Evolutionary conservation across 2,113 vertebrate genomes (phyloP), one percentile per base, ranked within the genome.

Genomic region (Brachyhypopomus occidentalis): DNA sequence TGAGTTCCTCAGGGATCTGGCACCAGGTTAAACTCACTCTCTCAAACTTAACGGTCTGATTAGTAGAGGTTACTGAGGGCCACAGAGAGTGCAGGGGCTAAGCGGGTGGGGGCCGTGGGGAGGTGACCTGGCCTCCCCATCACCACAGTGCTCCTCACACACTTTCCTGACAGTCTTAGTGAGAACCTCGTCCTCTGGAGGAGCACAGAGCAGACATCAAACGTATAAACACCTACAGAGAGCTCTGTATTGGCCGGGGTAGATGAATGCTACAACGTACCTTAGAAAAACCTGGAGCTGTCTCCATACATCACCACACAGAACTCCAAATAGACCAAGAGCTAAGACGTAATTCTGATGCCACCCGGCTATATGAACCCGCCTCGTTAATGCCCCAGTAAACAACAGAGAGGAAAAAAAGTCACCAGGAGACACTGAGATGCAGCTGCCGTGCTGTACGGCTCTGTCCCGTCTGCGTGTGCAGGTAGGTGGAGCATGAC

Each of bases 1-100:
- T 81, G 82, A 79, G 86, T 82, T 80, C n/a, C 17, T 56, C 89
- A 80, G 86, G 86, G 85, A 88, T 85, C 70, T 52, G 64, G 72
- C 83, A 66, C 48, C 14, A 76, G 90, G 88, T 88, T 85, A 84
- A 83, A 72, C 72, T 77, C 85, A 82, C 82, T 84, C 75, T 84
- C 83, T 84, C 79, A 86, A 86, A 86, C 25, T 70, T 82, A 86
- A 84, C 77, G 80, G 79, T 79, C 85, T 85, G 80, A 83, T 83
- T 79, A 83, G 72, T 19, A 20, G 14, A 79, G 78, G 80, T 80
- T 82, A 77, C 27, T 5, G 9, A 48, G 66, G 77, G 73, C 75
- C 77, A 58, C 34, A 75, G 80, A 71, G 62, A 71, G 80, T 74
- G 55, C 22, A 45, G 60, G 67, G 80, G 41, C 41, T 9, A 11